phyloP scores from a whole-genome alignment of 2,888 invertebrate genomes.

The Rhodophaea formosa region DNA sequence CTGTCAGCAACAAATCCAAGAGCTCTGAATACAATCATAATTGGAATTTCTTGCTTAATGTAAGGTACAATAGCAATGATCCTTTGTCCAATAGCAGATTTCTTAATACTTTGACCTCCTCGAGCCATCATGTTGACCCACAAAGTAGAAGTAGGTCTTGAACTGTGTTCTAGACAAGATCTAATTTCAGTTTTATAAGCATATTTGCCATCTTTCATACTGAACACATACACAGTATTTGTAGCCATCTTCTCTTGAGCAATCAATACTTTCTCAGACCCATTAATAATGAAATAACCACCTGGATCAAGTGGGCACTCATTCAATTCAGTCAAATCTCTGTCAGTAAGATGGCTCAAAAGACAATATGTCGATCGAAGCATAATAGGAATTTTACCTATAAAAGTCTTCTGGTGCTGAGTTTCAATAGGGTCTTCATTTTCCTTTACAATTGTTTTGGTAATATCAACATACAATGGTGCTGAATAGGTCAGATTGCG shows the following conservation, averaged over 20 bases:
- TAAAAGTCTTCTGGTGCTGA: conserved; percentile 88
- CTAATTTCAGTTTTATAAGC: conserved; percentile 99
- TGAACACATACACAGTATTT: conserved; percentile 99
- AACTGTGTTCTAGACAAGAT: conserved; percentile 86
- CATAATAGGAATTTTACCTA: conserved; percentile 99
- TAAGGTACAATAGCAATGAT: conserved; percentile 99
- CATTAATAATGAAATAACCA: conserved; percentile 99
- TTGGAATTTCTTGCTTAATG: conserved; percentile 99
- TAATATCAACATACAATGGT: conserved; percentile 99
- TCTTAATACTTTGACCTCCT: conserved; percentile 99
- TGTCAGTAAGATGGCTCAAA: conserved; percentile 95
- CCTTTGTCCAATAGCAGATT: conserved; percentile 98
- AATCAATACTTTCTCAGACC: conserved; percentile 98
- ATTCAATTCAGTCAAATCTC: conserved; percentile 99
- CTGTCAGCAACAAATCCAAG: conserved; percentile 99
- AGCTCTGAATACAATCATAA: conserved; percentile 99
- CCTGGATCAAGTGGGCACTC: conserved; percentile 99
- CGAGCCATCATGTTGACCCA: conserved; percentile 99
- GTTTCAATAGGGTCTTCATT: conserved; percentile 93
- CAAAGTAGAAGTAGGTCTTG: conserved; percentile 97
- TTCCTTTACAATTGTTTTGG: conserved; percentile 96
- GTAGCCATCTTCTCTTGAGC: conserved; percentile 99
- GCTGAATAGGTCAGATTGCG: conserved; percentile 99
- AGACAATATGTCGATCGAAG: conserved; percentile 98
- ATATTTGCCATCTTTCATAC: conserved; percentile 99